Evolutionary conservation across 2,797 vertebrate species (phyloP).

Genomic region (Tadarida brasiliensis): DNA sequence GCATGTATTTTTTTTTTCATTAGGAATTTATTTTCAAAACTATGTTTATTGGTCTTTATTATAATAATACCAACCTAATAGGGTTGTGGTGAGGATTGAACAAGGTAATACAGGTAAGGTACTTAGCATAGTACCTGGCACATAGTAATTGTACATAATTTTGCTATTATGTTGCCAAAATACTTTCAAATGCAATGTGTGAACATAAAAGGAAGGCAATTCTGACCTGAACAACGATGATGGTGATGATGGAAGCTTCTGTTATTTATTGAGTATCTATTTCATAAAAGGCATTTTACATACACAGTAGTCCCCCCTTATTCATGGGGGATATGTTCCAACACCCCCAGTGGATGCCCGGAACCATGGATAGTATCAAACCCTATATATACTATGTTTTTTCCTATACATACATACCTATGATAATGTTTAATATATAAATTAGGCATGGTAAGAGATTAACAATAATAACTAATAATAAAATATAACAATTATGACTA

Average conservation of each 20-base stretch:
- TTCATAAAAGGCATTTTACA: slow-evolving; percentile 51
- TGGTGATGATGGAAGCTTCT: not conserved
- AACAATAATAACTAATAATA: not conserved
- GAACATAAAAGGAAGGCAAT: not conserved
- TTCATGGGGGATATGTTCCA: not conserved
- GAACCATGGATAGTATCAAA: not conserved
- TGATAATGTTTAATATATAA: not conserved
- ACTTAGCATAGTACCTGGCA: not conserved
- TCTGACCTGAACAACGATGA: not conserved
- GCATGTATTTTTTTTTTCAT: slow-evolving; percentile 6
- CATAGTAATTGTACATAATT: not conserved
- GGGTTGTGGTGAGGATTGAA: slow-evolving; percentile 12
- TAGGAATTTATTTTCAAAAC: slow-evolving; percentile 62
- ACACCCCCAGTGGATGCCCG: not conserved
- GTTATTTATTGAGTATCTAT: not conserved
- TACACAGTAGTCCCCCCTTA: not conserved
- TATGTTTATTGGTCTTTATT: slow-evolving; percentile 6
- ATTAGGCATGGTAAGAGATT: not conserved
- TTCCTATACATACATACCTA: not conserved
- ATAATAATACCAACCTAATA: not conserved
- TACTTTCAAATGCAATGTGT: slow-evolving; percentile 10
- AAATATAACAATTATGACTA: not conserved
- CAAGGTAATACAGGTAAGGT: not conserved
- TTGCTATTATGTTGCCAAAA: not conserved
- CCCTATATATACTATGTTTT: not conserved